Base-by-base conservation (phyloP, 2,113 vertebrate species). In the Aptenodytes patagonicus region DNA sequence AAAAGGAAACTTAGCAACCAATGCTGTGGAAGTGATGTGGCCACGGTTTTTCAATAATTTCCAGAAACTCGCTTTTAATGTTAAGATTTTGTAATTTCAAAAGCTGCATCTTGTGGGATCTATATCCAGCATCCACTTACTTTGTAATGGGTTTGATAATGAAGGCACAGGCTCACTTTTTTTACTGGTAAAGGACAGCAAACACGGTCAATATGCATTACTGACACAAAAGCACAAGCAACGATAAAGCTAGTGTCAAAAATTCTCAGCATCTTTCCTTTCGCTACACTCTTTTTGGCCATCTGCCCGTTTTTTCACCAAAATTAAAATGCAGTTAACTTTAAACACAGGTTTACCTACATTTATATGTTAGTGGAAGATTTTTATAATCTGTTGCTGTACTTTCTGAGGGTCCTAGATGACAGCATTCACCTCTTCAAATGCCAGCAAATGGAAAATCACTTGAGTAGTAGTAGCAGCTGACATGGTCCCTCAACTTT, bases 401-500 rank as follows among this genome's bases (percentile, higher is more conserved):
- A 93, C 87, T 98, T 96, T 94, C 75, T 94, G 90, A 94, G 93
- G 94, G 92, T 95, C 83, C 94, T 75, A 84, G 82, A 86, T 93
- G 44, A 96, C 70, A 85, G 68, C 69, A 34, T 84, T 79, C 85
- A 78, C 87, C 93, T 95, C 91, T 62, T 86, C 75, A 95, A 98
- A 97, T 97, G 97, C 91, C 97, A 98, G 98, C 97, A 95, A 77
- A 88, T 93, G 91, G 93, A 96, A 93, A 89, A 87, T 94, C 73
- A 84, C 60, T 93, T 72, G 60, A 94, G 65, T 72, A 95, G 90
- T 87, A 93, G 54, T 89, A 97, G 95, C 87, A 94, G 96, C 96
- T 95, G 97, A 96, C 97, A 97, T 98, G 98, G 98, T 98, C 98
- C 98, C 97, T 97, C 97, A 79, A 92, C 66, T 87, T 84, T 58